A percentile compares a stretch with the other conserved stretches of the same genome.
phyloP scores from a whole-genome alignment of 2,888 invertebrate species.

The Amphiduros pacificus region DNA sequence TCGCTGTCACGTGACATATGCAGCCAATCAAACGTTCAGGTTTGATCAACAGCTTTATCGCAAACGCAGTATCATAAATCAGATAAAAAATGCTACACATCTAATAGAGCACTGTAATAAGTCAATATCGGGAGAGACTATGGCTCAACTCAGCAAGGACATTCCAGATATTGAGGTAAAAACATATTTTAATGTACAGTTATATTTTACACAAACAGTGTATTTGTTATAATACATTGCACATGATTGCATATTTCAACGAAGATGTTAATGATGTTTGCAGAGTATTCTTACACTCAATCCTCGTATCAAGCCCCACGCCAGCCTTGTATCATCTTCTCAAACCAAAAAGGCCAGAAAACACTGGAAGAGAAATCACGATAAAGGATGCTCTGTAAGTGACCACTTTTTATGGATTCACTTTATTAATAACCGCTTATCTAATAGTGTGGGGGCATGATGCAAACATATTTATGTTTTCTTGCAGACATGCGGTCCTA shows the following conservation, averaged over 20 bases:
- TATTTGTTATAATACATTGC: neutral
- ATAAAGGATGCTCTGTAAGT: slow-evolving; percentile 81
- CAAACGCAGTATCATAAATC: too few relatives aligned
- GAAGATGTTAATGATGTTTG: slow-evolving; percentile 45
- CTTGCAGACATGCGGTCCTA: slow-evolving; percentile 69
- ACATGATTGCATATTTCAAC: neutral
- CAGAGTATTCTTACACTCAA: slow-evolving; percentile 86
- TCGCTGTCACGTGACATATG: too few relatives aligned
- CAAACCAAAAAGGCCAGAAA: slow-evolving; percentile 84
- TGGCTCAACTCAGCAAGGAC: slow-evolving; percentile 62
- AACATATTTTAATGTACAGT: slow-evolving; percentile 28
- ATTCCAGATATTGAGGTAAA: slow-evolving; percentile 82
- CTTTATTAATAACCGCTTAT: neutral
- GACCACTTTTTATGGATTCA: neutral
- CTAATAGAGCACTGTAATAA: too few relatives aligned
- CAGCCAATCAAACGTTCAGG: too few relatives aligned
- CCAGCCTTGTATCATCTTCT: slow-evolving; percentile 80
- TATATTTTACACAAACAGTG: neutral
- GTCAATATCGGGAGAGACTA: too few relatives aligned
- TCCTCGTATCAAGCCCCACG: slow-evolving; percentile 77
- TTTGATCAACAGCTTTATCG: too few relatives aligned
- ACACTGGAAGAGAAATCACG: slow-evolving; percentile 92
- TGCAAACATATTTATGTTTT: too few relatives aligned
- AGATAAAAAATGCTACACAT: too few relatives aligned
- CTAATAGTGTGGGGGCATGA: too few relatives aligned